Base-by-base conservation (phyloP, 2,888 invertebrate genomes). In the Lacanobia oleracea region DNA sequence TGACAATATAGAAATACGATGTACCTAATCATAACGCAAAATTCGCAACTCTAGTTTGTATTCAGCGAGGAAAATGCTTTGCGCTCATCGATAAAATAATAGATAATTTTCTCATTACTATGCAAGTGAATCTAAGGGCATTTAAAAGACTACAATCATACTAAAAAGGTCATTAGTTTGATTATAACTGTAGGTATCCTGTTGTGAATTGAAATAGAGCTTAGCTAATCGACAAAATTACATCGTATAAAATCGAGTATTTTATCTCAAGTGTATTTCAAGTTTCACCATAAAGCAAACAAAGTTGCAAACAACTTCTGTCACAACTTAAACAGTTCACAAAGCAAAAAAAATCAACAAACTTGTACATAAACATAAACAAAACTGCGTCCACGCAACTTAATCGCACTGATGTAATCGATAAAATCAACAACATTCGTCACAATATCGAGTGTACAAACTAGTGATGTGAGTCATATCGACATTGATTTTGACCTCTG, bases 401-500 rank as follows among this genome's bases (percentile, higher is more conserved):
- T 67, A 75, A 81, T 81, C 67, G 59, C 60, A 66, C 56, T 85
- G 85, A 85, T 82, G 85, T 76, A 85, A 85, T 82, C 82, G 79
- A 81, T 82, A 70, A 77, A 84, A 79, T 78, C 54, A 33, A 65
- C 75, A 67, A 43, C 40, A 72, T 79, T 76, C 68, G 78, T 80
- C 80, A 83, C 40, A 14, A 40, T 65, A 63, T 77, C 65, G 72
- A 69, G 70, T 72, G 21, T 67, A 53, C 45, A n/a, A 62, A 65
- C 56, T 73, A 79, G 64, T 75, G 68, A 66, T 76, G 77, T 85
- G 85, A 85, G 60, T 83, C 83, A 85, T 65, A 14, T 50, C 68
- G 84, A 84, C 85, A 82, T 85, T 85, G 84, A 80, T 85, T 85
- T 85, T 82, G 82, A 84, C 82, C 85, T 84, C 67, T 64, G 37